A percentile compares a stretch with the other conserved stretches of the same genome.
These are phyloP conservation scores for Hypsopygia costalis DNA, from an alignment of 2,888 invertebrate species.

Conservation along the genomic window DNA sequence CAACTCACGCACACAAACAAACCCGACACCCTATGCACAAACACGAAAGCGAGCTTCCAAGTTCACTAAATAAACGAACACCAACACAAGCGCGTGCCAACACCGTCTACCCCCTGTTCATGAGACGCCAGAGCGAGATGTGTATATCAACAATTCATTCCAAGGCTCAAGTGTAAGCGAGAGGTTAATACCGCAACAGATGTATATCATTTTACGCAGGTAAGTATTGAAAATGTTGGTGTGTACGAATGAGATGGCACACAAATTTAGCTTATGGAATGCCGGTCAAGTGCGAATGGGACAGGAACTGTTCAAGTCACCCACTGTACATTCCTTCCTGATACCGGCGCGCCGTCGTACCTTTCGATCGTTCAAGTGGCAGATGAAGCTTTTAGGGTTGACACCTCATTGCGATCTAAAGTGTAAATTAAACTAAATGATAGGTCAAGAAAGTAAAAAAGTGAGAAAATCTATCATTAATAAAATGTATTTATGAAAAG, in stretches of 20 bases:
- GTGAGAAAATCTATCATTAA: neutral
- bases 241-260: constrained; percentile 67
- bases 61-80: constrained; percentile 81
- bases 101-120: constrained; percentile 77
- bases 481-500: neutral
- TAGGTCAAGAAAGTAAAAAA: neutral
- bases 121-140: constrained; percentile 64
- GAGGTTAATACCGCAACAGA: constrained; percentile 69
- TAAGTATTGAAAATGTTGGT: constrained; percentile 78
- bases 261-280: constrained; percentile 70
- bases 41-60: constrained; percentile 77
- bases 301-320: constrained; percentile 76
- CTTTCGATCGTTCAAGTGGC: constrained; percentile 81
- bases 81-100: constrained; percentile 72
- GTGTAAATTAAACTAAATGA: constrained; percentile 13
- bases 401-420: constrained; percentile 44
- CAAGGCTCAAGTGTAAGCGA: constrained; percentile 43
- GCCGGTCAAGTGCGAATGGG: constrained; percentile 69
- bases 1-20: constrained; percentile 70
- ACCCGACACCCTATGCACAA: constrained; percentile 74
- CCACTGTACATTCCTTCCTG: constrained; percentile 80
- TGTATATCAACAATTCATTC: constrained; percentile 77
- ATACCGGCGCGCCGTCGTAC: constrained; percentile 77
- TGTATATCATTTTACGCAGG: constrained; percentile 80
- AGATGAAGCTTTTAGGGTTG: constrained; percentile 79